These are phyloP conservation scores for Pandion haliaetus DNA, from an alignment of 2,113 vertebrate species.

Conservation along the genomic window DNA sequence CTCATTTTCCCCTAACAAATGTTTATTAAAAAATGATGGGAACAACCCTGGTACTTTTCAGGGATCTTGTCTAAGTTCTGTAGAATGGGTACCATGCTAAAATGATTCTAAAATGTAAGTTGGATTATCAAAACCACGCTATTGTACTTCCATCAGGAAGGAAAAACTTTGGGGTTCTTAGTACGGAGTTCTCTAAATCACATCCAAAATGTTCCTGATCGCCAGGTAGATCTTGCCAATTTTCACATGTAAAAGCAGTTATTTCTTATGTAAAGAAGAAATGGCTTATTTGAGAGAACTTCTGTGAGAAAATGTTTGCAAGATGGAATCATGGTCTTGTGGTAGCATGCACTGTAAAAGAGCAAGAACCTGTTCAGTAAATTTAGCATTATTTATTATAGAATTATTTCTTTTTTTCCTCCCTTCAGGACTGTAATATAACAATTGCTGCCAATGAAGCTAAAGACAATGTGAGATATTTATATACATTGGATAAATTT, in stretches of 20 bases:
- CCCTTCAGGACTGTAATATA: conserved; percentile 73
- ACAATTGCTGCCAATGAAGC: conserved; percentile 82
- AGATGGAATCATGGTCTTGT: neutral
- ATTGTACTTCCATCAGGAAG: neutral
- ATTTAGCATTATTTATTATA: neutral
- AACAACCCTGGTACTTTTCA: neutral
- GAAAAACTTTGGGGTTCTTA: neutral
- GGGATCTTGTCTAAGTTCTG: neutral
- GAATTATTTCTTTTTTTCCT: neutral
- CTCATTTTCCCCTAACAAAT: neutral
- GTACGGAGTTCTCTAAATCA: neutral
- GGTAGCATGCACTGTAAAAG: neutral
- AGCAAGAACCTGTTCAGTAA: neutral
- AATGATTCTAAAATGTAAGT: neutral
- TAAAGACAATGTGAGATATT: conserved; percentile 83
- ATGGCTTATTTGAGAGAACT: neutral
- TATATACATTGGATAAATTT: conserved; percentile 77
- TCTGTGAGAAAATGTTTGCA: neutral
- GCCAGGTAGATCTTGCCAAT: neutral
- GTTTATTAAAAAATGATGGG: neutral
- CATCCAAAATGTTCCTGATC: neutral
- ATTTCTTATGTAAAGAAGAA: neutral
- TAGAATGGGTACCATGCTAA: neutral
- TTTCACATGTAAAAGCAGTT: neutral
- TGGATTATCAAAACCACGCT: neutral